phyloP scores from a whole-genome alignment of 2,113 vertebrate genomes.

The Barnardius zonarius region DNA sequence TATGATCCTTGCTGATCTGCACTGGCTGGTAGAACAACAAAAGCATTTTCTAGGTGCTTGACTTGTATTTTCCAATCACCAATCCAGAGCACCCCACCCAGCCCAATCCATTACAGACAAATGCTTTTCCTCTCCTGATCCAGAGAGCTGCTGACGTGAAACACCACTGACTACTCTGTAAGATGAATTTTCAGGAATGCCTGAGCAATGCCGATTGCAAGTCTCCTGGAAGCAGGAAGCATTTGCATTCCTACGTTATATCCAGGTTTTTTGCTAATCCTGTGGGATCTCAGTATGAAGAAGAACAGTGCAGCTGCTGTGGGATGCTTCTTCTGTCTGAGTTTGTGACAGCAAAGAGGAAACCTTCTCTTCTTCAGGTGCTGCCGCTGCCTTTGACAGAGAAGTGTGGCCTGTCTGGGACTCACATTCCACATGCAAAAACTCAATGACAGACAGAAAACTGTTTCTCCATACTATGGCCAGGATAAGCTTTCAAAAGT shows the following conservation, averaged over 20 bases:
- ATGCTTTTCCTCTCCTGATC: not conserved
- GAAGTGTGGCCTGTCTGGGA: not conserved
- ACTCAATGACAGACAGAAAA: not conserved
- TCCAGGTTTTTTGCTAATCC: not conserved
- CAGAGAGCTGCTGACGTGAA: not conserved
- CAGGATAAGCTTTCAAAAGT: not conserved
- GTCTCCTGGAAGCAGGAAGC: not conserved
- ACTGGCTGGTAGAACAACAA: not conserved
- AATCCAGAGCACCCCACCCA: not conserved
- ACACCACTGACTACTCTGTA: accelerated
- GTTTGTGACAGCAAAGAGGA: not conserved
- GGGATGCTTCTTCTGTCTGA: not conserved
- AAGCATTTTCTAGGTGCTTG: not conserved
- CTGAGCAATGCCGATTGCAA: not conserved
- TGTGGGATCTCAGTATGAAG: not conserved
- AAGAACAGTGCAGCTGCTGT: not conserved
- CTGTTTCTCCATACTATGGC: not conserved
- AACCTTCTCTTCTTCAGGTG: not conserved
- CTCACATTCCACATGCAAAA: not conserved
- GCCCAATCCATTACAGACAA: not conserved
- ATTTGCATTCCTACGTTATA: not conserved
- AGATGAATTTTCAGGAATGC: not conserved
- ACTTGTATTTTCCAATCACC: not conserved
- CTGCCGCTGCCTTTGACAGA: not conserved
- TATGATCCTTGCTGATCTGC: not conserved